phyloP scores from a whole-genome alignment of 2,888 invertebrate species.

The Drosophila nigricruria region DNA sequence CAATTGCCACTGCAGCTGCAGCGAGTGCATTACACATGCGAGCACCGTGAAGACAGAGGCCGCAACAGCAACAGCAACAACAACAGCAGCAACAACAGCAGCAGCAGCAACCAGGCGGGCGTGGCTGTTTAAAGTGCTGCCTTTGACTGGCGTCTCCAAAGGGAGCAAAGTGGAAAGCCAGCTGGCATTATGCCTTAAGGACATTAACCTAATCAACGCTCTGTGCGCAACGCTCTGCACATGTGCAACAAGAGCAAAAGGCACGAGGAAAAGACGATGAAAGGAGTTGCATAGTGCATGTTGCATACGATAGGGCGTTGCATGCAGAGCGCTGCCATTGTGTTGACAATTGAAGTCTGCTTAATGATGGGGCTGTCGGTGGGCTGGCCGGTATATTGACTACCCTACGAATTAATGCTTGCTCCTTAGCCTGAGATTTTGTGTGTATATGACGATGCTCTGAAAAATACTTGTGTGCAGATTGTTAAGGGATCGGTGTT shows the following conservation, averaged over 20 bases:
- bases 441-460: neutral
- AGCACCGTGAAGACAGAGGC: conserved; percentile 25
- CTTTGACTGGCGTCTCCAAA: conserved; percentile 41
- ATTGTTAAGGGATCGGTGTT: neutral
- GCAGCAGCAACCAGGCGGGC: neutral
- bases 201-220: conserved; percentile 77
- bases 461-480: neutral
- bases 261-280: neutral
- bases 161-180: conserved; percentile 35
- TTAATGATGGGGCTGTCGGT: conserved; percentile 1
- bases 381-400: conserved; percentile 41
- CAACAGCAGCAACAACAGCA: neutral
- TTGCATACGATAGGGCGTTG: conserved; percentile 20
- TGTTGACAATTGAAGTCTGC: conserved; percentile 37
- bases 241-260: conserved; percentile 3
- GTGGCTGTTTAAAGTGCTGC: conserved; percentile 46
- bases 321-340: conserved; percentile 9
- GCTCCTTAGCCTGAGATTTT: conserved; percentile 20
- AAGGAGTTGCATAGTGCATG: conserved; percentile 14
- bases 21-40: conserved; percentile 39
- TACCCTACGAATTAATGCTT: conserved; percentile 45
- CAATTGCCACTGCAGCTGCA: conserved; percentile 38
- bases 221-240: conserved; percentile 40
- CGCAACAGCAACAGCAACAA: conserved; percentile 3
- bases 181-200: conserved; percentile 69